Conservation (phyloP, 2,888 invertebrate genomes). For the Orthonychiurus folsomi region DNA sequence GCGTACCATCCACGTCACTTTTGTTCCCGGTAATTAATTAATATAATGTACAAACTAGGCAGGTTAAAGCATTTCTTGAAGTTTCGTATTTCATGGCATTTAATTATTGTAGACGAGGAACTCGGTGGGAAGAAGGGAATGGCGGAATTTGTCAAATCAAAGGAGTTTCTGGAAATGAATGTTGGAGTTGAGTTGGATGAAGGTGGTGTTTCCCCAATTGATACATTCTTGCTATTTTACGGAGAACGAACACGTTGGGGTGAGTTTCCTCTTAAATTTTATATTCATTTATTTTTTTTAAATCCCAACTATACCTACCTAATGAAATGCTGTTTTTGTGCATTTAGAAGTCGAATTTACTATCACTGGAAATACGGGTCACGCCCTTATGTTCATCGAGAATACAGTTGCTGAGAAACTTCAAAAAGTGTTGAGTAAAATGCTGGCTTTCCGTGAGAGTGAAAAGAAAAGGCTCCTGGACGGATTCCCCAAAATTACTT, state of each 20-base stretch:
- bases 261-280: no score
- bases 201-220: constrained; percentile 63
- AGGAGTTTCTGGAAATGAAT: constrained; percentile 67
- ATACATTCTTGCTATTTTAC: constrained; percentile 60
- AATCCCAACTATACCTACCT: no score
- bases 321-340: neutral
- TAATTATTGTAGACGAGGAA: constrained; percentile 94
- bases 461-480: constrained; percentile 60
- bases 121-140: constrained; percentile 77
- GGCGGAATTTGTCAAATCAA: constrained; percentile 61
- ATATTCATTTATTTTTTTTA: no score
- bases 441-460: constrained; percentile 59
- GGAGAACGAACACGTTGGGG: constrained; percentile 76
- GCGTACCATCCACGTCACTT: constrained; percentile 60
- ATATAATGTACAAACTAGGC: no score
- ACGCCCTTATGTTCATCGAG: constrained; percentile 70
- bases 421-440: constrained; percentile 59
- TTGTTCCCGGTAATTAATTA: constrained; percentile 70
- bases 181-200: constrained; percentile 81
- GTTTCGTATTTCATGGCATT: no score
- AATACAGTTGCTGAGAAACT: constrained; percentile 79
- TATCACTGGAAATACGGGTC: constrained; percentile 68
- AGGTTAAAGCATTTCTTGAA: no score
- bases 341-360: constrained; percentile 26
- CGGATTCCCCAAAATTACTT: constrained; percentile 55